Percentiles rank a stretch among this genome's conserved stretches.
These are phyloP conservation scores for Heliconius cydno DNA, from an alignment of 2,888 invertebrate species.

Conservation along the genomic window DNA sequence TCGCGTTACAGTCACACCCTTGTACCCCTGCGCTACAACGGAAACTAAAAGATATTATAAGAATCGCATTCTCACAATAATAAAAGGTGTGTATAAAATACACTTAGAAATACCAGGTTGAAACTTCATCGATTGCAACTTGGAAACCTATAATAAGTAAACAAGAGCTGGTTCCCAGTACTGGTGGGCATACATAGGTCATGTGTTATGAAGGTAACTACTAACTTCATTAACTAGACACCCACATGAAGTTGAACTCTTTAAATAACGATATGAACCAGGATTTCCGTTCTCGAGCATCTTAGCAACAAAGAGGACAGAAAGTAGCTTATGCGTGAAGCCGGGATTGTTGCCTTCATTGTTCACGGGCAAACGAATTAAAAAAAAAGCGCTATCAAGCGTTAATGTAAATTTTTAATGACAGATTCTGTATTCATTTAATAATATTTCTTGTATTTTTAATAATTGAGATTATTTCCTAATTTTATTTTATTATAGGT, in stretches of 20 bases:
- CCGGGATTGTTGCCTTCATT: slow-evolving; percentile 56
- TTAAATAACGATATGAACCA: slow-evolving; percentile 61
- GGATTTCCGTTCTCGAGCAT: slow-evolving; percentile 65
- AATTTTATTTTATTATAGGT: too few relatives aligned
- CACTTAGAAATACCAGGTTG: not conserved
- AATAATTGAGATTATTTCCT: not conserved
- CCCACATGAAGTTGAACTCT: slow-evolving; percentile 48
- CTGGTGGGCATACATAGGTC: not conserved
- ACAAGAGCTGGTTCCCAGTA: not conserved
- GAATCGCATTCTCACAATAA: not conserved
- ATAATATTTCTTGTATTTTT: not conserved
- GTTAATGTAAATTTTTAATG: slow-evolving; percentile 14
- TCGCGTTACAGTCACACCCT: too few relatives aligned
- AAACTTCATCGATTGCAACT: not conserved
- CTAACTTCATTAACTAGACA: slow-evolving; percentile 37
- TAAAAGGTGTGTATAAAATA: not conserved
- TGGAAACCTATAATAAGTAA: not conserved
- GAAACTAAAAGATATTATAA: not conserved
- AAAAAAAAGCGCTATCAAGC: slow-evolving; percentile 58
- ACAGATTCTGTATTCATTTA: slow-evolving; percentile 17
- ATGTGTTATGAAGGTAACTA: not conserved
- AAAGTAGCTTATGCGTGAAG: slow-evolving; percentile 62
- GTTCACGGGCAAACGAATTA: slow-evolving; percentile 62
- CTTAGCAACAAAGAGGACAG: slow-evolving; percentile 56
- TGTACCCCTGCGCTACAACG: too few relatives aligned